Evolutionary conservation across 2,797 vertebrate species (phyloP), one percentile per base, ranked within the genome.

Genomic region (Sebastiscus tertius): DNA sequence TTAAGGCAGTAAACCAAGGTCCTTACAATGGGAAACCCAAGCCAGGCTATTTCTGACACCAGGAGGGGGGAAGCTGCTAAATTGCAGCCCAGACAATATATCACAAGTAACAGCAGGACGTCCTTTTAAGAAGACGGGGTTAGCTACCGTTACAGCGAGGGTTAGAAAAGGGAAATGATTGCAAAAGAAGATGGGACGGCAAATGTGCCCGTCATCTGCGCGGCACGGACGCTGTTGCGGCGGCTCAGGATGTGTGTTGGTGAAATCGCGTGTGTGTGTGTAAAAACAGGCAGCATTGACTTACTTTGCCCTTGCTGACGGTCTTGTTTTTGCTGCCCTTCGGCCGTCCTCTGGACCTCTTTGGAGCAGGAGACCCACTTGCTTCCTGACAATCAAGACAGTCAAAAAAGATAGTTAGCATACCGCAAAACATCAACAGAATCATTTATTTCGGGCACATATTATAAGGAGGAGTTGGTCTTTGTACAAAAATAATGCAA

Each of bases 321-420:
- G 91, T 65, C 95, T 98, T 99, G 95, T 99, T 99, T 94, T 97
- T 99, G 95, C 98, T 99, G 85, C 97, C 98, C 96, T 98, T 98
- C 3, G 98, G 98, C 86, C 97, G 95, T 88, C 97, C 97, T 79
- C 97, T 96, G 87, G 97, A 94, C 96, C 97, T 97, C 96, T 99
- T 99, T 72, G 97, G 97, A 91, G 96, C 95, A 1, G 97, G 97
- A 79, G 97, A 98, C 75, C 97, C 98, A 1, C 97, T 98, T 77
- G 97, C 95, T 79, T 99, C 98, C 96, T 98, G 96, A 89, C 42
- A 79, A 70, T 87, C 49, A 46, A 80, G 63, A 72, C 2, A 12
- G 18, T 8, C 27, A 36, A 18, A 54, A 31, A 11, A 29, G 2
- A 24, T 42, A 16, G 26, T 85, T 39, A 69, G 59, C 59, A 24